Evolutionary conservation across 2,888 invertebrate species (phyloP).

Genomic region (Phengaris alcon): DNA sequence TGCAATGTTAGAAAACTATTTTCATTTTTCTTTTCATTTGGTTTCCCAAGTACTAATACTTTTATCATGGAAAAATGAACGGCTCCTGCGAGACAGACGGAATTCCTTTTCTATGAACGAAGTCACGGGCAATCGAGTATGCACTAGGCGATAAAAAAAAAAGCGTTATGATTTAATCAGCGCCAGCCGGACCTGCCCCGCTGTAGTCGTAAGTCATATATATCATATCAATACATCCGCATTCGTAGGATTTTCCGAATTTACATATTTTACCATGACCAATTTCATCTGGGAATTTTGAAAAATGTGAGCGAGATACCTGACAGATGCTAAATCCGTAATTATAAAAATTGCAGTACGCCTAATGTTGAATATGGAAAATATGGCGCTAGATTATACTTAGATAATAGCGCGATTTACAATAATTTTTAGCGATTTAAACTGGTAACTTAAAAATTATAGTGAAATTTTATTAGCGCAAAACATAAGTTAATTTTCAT

Average conservation of each 20-base stretch:
- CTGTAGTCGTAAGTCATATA: not conserved
- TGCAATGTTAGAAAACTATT: no score
- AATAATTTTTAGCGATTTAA: slow-evolving; percentile 3
- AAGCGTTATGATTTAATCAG: slow-evolving; percentile 7
- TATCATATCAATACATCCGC: slow-evolving; percentile 24
- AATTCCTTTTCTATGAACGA: no score
- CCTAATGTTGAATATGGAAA: no score
- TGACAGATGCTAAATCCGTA: no score
- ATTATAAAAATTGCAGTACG: no score
- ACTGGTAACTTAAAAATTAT: not conserved
- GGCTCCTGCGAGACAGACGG: no score
- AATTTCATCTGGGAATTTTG: not conserved
- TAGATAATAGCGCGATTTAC: not conserved
- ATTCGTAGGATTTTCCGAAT: slow-evolving; percentile 23
- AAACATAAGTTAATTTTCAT: not conserved
- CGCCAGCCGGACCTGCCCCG: not conserved
- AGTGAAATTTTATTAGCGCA: not conserved
- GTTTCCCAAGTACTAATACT: no score
- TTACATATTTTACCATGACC: slow-evolving; percentile 12
- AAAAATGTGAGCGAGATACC: no score
- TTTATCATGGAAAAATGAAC: no score
- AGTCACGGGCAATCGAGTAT: no score
- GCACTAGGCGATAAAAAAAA: not conserved
- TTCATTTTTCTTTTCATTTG: no score
- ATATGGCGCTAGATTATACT: no score